Evolutionary conservation across 1,140 invertebrate species (phyloP), one percentile per base, ranked within the genome.

Genomic region (Zaprionus ornatus): DNA sequence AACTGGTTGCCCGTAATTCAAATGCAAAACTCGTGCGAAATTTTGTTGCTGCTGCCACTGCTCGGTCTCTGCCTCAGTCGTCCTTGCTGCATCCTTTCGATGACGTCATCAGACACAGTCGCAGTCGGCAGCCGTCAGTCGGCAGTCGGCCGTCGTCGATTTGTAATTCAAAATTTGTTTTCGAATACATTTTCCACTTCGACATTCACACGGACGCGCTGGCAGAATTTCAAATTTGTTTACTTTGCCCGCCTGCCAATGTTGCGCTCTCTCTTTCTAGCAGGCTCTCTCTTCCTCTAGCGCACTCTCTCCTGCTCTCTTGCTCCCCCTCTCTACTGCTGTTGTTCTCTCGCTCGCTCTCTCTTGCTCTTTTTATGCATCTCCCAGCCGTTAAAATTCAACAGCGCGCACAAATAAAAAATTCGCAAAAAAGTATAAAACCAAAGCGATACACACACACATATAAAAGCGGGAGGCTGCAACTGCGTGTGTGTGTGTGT

Each of bases 121-220:
- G 27, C 50, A 35, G 40, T 52, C 69, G 42, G 4, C 70, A 9
- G 62, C 9, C 29, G 37, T n/a, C n/a, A n/a, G n/a, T n/a, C n/a
- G n/a, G n/a, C 37, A 6, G 40, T n/a, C 40, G n/a, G n/a, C 40
- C n/a, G 56, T 84, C 60, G 75, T 85, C 86, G 85, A 90, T 90
- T 90, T 90, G 85, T 90, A 85, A 90, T 90, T 90, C 85, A 90
- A 90, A 90, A 90, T 90, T 90, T 90, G 85, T 85, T 90, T 90
- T 90, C 86, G 75, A 90, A 90, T 85, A 88, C 80, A 88, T 90
- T 84, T 84, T 87, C 78, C 82, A 84, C 82, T 80, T 83, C 60
- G 77, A 66, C 79, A 77, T 77, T 78, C 60, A 78, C 71, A 74
- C 72, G 64, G 42, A 37, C 64, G 76, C 76, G 81, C 45, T 76